A percentile compares a stretch with the other conserved stretches of the same genome.
These are phyloP conservation scores for Microplitis mediator DNA, from an alignment of 1,140 invertebrate species.

Conservation along the genomic window DNA sequence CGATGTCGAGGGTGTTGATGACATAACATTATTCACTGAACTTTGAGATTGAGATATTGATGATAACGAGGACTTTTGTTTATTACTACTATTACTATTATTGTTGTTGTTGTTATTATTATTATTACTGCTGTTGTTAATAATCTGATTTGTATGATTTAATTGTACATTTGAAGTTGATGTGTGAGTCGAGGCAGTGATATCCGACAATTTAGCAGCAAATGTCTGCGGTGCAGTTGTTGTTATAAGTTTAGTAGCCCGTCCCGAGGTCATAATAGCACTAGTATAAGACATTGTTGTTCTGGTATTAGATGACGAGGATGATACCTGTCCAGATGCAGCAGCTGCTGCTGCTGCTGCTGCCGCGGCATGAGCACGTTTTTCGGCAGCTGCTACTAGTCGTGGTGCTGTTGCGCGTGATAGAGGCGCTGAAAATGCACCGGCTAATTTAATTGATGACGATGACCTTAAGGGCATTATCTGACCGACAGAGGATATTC, in stretches of 20 bases:
- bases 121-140: slow-evolving; percentile 41
- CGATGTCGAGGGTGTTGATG: slow-evolving; percentile 12
- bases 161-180: slow-evolving; percentile 44
- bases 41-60: slow-evolving; percentile 7
- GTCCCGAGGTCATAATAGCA: slow-evolving; percentile 66
- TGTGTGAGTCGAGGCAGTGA: slow-evolving; percentile 53
- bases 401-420: slow-evolving; percentile 63
- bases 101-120: slow-evolving; percentile 38
- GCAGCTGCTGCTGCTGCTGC: slow-evolving; percentile 33
- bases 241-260: slow-evolving; percentile 59
- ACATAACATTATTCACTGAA: neutral
- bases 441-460: slow-evolving; percentile 49
- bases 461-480: slow-evolving; percentile 54
- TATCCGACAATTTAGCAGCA: slow-evolving; percentile 68
- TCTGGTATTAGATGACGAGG: slow-evolving; percentile 60
- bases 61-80: slow-evolving; percentile 45
- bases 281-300: slow-evolving; percentile 70
- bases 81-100: slow-evolving; percentile 36
- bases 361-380: slow-evolving; percentile 52
- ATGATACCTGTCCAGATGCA: slow-evolving; percentile 56
- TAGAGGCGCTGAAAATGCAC: slow-evolving; percentile 52
- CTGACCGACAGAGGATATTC: slow-evolving; percentile 52
- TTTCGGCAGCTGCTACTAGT: slow-evolving; percentile 62
- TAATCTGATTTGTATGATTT: slow-evolving; percentile 37
- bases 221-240: slow-evolving; percentile 66